Conservation (phyloP, 2,888 invertebrate genomes). For the Tridacna gigas region DNA sequence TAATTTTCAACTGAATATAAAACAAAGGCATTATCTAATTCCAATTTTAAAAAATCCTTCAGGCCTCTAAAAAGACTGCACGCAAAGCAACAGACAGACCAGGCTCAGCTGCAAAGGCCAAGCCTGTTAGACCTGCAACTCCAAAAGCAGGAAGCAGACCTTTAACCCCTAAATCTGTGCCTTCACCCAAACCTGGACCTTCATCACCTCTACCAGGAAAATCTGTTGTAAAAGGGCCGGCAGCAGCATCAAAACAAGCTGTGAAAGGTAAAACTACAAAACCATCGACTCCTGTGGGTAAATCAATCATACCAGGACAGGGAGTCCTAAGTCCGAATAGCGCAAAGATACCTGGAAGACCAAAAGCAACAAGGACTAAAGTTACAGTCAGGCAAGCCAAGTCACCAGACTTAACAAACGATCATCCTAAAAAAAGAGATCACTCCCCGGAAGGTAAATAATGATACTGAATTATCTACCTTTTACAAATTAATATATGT, state of each 20-base stretch:
- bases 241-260: constrained; percentile 30
- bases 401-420: constrained; percentile 33
- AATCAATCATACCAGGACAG: constrained; percentile 8
- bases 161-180: constrained; percentile 36
- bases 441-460: constrained; percentile 45
- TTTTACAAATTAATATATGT: too few relatives aligned
- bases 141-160: constrained; percentile 35
- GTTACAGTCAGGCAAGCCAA: constrained; percentile 15
- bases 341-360: constrained; percentile 3
- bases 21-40: not conserved
- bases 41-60: not conserved
- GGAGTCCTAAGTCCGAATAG: not conserved
- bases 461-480: too few relatives aligned
- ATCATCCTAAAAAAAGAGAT: constrained; percentile 11
- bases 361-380: constrained; percentile 25
- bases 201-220: not conserved
- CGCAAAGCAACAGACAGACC: constrained; percentile 1
- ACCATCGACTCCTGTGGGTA: not conserved
- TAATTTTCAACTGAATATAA: too few relatives aligned
- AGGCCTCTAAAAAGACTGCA: constrained; percentile 20
- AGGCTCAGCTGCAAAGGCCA: constrained; percentile 8
- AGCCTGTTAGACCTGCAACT: constrained; percentile 33
- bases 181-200: constrained; percentile 11
- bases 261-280: constrained; percentile 30
- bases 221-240: not conserved